Evolutionary conservation across 2,113 vertebrate species (phyloP).

Genomic region (Xyliphius kryptos): DNA sequence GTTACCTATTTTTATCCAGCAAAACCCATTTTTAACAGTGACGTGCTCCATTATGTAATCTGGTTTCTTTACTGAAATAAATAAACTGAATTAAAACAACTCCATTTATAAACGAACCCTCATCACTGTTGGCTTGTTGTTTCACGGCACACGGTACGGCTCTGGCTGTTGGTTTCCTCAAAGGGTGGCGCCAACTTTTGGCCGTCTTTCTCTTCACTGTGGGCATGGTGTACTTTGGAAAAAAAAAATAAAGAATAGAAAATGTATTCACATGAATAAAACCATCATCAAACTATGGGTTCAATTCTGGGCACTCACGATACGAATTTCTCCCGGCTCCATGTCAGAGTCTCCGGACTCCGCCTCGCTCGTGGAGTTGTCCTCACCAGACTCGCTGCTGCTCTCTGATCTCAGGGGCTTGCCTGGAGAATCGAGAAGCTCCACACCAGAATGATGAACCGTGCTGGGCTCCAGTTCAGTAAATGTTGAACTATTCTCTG

Average conservation of each 20-base stretch:
- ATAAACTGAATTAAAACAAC: no score
- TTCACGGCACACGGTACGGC: slow-evolving; percentile 86
- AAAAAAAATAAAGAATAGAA: not conserved
- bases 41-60: no score
- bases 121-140: slow-evolving; percentile 78
- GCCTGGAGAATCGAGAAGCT: no score
- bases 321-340: slow-evolving; percentile 67
- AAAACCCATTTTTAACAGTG: no score
- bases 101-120: slow-evolving; percentile 69
- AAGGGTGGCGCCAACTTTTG: slow-evolving; percentile 71
- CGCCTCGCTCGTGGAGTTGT: slow-evolving; percentile 53
- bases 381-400: slow-evolving; percentile 55
- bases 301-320: slow-evolving; percentile 47
- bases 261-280: not conserved
- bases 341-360: slow-evolving; percentile 61
- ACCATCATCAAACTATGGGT: not conserved
- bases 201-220: slow-evolving; percentile 57
- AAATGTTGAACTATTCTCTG: slow-evolving; percentile 56
- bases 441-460: no score
- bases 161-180: slow-evolving; percentile 76
- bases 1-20: no score
- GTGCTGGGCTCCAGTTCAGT: slow-evolving; percentile 61
- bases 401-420: no score
- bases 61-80: no score
- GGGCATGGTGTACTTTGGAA: slow-evolving; percentile 51